Evolutionary conservation across 2,888 invertebrate genomes (phyloP).

Genomic region (Synanthedon tipuliformis): DNA sequence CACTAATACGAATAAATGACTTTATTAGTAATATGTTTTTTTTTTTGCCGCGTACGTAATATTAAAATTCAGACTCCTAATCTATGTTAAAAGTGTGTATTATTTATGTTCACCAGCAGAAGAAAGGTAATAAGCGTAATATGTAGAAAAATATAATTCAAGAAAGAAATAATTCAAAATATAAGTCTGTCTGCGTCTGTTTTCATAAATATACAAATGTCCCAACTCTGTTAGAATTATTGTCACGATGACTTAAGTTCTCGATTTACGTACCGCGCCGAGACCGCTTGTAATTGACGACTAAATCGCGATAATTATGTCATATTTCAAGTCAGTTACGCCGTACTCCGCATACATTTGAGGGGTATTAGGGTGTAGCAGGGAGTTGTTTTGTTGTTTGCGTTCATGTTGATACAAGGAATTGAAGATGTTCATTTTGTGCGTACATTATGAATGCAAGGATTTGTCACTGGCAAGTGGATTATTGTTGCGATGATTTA

Average conservation of each 20-base stretch:
- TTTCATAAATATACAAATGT: conserved; percentile 11
- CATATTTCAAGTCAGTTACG: conserved; percentile 32
- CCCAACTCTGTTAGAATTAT: conserved; percentile 16
- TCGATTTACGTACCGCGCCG: conserved; percentile 23
- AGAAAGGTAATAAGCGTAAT: no score
- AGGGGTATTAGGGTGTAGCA: conserved; percentile 4
- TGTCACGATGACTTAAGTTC: conserved; percentile 24
- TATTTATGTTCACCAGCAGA: no score
- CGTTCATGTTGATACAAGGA: conserved; percentile 6
- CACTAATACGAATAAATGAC: no score
- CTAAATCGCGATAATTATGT: conserved; percentile 46
- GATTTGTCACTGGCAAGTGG: not conserved
- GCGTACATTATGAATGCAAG: conserved; percentile 1
- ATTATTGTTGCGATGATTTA: no score
- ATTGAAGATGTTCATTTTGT: conserved; percentile 13
- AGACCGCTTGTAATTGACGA: conserved; percentile 33
- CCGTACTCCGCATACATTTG: conserved; percentile 22
- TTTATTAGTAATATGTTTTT: no score
- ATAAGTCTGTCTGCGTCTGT: no score
- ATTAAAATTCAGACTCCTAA: no score
- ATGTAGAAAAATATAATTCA: no score
- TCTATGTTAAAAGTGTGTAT: no score
- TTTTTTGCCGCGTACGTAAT: no score
- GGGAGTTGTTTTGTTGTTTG: conserved; percentile 1
- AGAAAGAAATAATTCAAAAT: no score